Evolutionary conservation across 2,113 vertebrate species (phyloP), one percentile per base, ranked within the genome.

Genomic region (Eleginops maclovinus): DNA sequence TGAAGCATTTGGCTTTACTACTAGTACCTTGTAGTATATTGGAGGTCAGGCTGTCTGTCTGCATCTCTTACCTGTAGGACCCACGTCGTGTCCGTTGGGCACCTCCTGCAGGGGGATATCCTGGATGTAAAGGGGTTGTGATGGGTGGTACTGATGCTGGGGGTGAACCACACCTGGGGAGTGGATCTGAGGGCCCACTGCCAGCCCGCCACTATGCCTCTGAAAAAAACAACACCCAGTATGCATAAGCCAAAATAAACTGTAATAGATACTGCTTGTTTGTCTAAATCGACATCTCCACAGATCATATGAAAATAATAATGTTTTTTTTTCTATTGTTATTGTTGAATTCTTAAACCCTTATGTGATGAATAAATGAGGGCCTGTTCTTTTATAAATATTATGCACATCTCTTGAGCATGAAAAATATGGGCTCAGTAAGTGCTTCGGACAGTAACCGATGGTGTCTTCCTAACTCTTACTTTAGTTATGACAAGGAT

Each of bases 101-200:
- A 99, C 98, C 92, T 99, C 98, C 91, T 99, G 98, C 19, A 96
- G 95, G 56, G 96, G 91, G 0, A 94, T 89, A 51, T 98, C 96
- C 0, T 96, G 96, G 0, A 93, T 90, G 72, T 95, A 96, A 80
- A 95, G 89, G 0, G 88, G 83, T 92, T 96, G 93, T 9, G 94
- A 95, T 2, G 90, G 96, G 86, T 94, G 96, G 65, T 80, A 91
- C 90, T 96, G 93, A 55, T 85, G 56, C 66, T 85, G 61, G 69
- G 91, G 91, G 88, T 96, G 96, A 70, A 95, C 95, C 70, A 93
- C 94, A 0, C 88, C 96, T 4, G 93, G 93, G 72, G 93, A 92
- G 64, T 94, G 95, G 81, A 87, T 93, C 36, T 96, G 96, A 79
- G 96, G 95, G 0, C 94, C 94, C 54, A 94, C 11, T 19, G 83